Conservation (phyloP, 2,888 invertebrate species). For the Trichacis sp. region DNA sequence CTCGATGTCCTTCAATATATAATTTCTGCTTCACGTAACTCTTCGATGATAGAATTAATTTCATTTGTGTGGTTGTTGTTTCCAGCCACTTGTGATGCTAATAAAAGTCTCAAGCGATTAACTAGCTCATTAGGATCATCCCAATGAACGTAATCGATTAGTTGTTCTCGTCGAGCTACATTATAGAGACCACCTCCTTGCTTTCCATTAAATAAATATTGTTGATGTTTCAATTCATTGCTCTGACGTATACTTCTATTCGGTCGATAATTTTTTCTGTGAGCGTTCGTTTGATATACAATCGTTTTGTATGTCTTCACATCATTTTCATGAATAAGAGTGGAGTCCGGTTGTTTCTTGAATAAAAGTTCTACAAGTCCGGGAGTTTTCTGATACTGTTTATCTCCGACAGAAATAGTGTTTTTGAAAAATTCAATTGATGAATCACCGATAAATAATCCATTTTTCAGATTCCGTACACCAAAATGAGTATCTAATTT, state of each 20-base stretch:
- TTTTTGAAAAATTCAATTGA: constrained; percentile 18
- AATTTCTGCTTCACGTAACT: too few relatives aligned
- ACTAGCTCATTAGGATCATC: too few relatives aligned
- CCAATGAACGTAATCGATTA: too few relatives aligned
- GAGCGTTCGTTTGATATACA: constrained; percentile 30
- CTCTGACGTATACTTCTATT: too few relatives aligned
- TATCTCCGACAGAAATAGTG: constrained; percentile 10
- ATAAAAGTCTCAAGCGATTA: too few relatives aligned
- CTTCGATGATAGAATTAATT: too few relatives aligned
- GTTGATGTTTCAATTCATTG: constrained; percentile 17
- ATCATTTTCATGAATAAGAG: constrained; percentile 11
- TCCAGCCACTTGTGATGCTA: constrained; percentile 35
- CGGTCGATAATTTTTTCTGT: constrained; percentile 35
- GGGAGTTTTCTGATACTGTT: constrained; percentile 9
- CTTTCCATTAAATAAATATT: not conserved
- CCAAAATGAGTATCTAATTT: constrained; percentile 23
- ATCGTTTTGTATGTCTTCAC: constrained; percentile 18
- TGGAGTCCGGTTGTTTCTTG: constrained; percentile 21
- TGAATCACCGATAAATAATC: constrained; percentile 30
- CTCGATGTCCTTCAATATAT: too few relatives aligned
- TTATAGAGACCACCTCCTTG: not conserved
- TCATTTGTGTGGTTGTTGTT: too few relatives aligned
- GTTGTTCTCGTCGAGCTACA: not conserved
- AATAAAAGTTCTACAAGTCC: constrained; percentile 37
- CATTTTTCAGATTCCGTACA: constrained; percentile 26